Conservation (phyloP, 2,797 vertebrate species). For the Hapalemur alaotrensis region DNA sequence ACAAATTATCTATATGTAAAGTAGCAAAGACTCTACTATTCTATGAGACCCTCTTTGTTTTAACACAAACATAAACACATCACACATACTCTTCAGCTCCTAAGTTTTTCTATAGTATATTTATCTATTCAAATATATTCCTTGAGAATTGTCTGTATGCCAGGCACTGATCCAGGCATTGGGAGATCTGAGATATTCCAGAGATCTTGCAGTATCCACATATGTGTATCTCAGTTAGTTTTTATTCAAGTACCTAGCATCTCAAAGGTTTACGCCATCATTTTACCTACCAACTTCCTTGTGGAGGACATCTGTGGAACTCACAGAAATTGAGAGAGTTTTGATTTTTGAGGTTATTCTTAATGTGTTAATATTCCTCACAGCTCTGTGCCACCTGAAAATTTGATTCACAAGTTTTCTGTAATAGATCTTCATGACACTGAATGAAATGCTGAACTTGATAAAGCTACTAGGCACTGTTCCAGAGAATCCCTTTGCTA, state of each 20-base stretch:
- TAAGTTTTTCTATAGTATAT: background rate
- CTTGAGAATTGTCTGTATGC: background rate
- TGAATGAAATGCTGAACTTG: background rate
- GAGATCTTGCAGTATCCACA: background rate
- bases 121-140: background rate
- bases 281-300: background rate
- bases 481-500: background rate
- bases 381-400: background rate
- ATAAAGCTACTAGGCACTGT: background rate
- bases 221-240: background rate
- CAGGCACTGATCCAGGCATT: background rate
- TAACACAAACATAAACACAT: background rate
- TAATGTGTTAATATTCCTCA: background rate
- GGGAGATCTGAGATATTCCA: background rate
- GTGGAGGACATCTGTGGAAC: background rate
- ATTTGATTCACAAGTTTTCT: background rate
- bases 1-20: background rate
- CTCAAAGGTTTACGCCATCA: background rate
- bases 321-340: background rate
- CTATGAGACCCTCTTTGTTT: background rate
- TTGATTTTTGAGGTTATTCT: background rate
- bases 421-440: background rate
- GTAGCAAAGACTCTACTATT: background rate
- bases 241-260: background rate
- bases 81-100: background rate